These are phyloP conservation scores for Strix uralensis DNA, from an alignment of 2,113 vertebrate genomes.

Conservation along the genomic window DNA sequence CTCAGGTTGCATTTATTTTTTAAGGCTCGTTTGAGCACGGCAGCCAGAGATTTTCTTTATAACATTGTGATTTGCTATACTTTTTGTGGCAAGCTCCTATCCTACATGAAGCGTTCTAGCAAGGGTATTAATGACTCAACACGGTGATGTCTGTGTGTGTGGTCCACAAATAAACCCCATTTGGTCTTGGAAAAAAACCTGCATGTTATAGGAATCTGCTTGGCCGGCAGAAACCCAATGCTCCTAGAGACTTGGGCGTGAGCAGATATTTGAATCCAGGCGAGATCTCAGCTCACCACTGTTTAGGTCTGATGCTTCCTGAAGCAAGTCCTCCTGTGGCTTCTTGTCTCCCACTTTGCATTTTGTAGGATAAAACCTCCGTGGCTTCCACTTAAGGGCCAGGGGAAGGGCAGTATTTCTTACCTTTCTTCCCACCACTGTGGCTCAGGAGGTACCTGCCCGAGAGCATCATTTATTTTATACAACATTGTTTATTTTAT, in stretches of 20 bases:
- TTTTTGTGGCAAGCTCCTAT: background rate
- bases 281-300: background rate
- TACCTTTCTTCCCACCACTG: background rate
- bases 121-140: background rate
- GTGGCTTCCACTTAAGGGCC: background rate
- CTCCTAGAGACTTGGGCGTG: background rate
- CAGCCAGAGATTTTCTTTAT: background rate
- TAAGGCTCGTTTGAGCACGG: background rate
- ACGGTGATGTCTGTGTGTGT: background rate
- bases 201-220: background rate
- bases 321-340: fast-evolving
- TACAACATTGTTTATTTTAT: background rate
- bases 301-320: background rate
- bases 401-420: background rate
- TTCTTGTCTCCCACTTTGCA: background rate
- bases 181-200: background rate
- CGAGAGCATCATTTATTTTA: background rate
- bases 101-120: background rate
- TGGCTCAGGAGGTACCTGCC: background rate
- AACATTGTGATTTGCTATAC: background rate
- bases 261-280: background rate
- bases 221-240: background rate
- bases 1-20: background rate
- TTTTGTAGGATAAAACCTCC: background rate
- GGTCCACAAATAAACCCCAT: background rate